Evolutionary conservation across 2,113 vertebrate genomes (phyloP).

Genomic region (Xerus inauris): DNA sequence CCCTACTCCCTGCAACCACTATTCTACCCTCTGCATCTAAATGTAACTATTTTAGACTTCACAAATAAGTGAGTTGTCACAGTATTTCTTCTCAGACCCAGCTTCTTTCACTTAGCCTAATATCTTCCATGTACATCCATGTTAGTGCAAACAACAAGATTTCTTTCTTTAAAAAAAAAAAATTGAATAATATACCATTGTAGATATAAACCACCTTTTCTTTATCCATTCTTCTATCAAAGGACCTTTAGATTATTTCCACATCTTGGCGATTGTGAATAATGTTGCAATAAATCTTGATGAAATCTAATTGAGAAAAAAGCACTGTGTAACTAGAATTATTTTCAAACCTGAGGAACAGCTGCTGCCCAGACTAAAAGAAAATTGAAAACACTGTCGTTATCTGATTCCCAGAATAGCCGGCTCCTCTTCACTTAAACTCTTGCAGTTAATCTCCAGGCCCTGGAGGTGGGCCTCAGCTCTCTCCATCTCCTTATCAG

Average conservation of each 20-base stretch:
- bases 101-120: neutral
- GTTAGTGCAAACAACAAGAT: neutral
- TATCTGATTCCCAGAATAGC: constrained; percentile 67
- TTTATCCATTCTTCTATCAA: neutral
- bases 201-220: neutral
- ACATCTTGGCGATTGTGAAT: neutral
- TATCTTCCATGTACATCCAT: neutral
- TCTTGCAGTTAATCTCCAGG: neutral
- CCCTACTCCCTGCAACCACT: neutral
- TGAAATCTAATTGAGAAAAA: neutral
- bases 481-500: neutral
- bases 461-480: neutral
- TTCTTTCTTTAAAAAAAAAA: no score
- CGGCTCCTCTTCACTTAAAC: neutral
- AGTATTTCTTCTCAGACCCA: neutral
- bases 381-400: constrained; percentile 8
- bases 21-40: neutral
- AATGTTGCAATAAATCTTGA: neutral
- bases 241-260: neutral
- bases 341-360: neutral
- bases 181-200: neutral
- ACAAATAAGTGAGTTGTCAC: neutral
- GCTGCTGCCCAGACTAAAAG: neutral
- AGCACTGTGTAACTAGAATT: neutral
- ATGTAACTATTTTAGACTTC: neutral